These are phyloP conservation scores for Folsomia manolachei DNA, from an alignment of 2,888 invertebrate species.

Conservation along the genomic window DNA sequence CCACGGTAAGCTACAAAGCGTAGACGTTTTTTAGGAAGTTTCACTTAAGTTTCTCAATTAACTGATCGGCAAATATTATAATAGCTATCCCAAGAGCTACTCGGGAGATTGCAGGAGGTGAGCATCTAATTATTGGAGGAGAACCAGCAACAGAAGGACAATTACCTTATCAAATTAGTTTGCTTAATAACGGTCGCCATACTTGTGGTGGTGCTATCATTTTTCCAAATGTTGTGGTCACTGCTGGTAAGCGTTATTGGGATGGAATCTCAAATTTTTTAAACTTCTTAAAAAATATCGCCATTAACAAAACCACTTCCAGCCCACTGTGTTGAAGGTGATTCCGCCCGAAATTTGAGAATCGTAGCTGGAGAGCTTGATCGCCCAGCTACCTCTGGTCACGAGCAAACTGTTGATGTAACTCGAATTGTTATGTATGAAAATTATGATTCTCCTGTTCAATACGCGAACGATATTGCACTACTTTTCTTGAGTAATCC, in stretches of 20 bases:
- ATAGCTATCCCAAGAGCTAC: slow-evolving; percentile 19
- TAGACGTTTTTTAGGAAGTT: no score
- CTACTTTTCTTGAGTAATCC: slow-evolving; percentile 31
- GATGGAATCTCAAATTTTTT: not conserved
- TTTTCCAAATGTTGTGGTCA: not conserved
- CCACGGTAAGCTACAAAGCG: slow-evolving; percentile 25
- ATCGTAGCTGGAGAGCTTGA: slow-evolving; percentile 35
- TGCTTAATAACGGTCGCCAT: not conserved
- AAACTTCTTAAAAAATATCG: not conserved
- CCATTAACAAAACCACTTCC: slow-evolving; percentile 6
- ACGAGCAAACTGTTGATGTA: slow-evolving; percentile 30
- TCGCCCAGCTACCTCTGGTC: slow-evolving; percentile 9
- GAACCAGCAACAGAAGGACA: slow-evolving; percentile 22
- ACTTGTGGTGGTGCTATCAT: slow-evolving; percentile 17
- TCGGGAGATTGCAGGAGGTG: slow-evolving; percentile 16
- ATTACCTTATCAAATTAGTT: slow-evolving; percentile 26
- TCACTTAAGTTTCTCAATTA: no score
- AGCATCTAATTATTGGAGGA: slow-evolving; percentile 27
- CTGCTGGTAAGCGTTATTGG: slow-evolving; percentile 7
- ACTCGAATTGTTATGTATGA: slow-evolving; percentile 32
- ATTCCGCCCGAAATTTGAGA: not conserved
- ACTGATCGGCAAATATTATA: no score
- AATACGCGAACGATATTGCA: slow-evolving; percentile 44
- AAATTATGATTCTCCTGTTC: slow-evolving; percentile 27
- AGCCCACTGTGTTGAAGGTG: slow-evolving; percentile 29